Conservation (phyloP, 92 coral and sea anemone species). For the Plumapathes pennacea region DNA sequence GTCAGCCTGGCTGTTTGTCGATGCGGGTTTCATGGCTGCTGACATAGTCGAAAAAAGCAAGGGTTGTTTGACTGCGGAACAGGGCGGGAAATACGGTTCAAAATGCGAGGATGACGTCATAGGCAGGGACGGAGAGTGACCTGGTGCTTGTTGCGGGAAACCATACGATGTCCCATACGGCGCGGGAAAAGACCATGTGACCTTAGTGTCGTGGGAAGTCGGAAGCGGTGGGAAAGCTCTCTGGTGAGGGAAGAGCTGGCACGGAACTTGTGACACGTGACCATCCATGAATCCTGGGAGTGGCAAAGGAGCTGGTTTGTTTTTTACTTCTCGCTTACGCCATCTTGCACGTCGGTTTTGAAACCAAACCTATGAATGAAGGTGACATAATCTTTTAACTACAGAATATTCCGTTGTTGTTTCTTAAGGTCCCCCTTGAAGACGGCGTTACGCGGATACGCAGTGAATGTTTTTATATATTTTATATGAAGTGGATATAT, state of each 20-base stretch:
- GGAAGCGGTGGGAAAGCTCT: conserved; percentile 10
- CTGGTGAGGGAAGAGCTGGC: conserved; percentile 4
- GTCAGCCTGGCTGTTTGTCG: conserved; percentile 10
- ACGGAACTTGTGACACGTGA: not conserved
- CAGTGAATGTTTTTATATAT: no score
- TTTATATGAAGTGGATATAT: no score
- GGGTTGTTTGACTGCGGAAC: not conserved
- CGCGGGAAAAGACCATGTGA: no score
- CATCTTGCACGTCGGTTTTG: conserved; percentile 85
- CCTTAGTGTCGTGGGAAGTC: conserved; percentile 4
- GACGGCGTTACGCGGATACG: no score
- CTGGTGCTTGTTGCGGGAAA: conserved; percentile 11
- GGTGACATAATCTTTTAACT: not conserved
- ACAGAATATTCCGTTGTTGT: no score
- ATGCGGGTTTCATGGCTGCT: not conserved
- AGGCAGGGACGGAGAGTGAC: not conserved
- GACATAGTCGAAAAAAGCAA: not conserved
- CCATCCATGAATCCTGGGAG: not conserved
- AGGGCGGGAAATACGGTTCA: conserved; percentile 1
- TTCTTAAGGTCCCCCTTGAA: no score
- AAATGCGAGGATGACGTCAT: not conserved
- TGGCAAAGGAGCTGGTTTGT: conserved; percentile 60
- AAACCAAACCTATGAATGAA: conserved; percentile 70
- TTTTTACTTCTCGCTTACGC: conserved; percentile 74
- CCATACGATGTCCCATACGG: not conserved